Evolutionary conservation across 1,140 invertebrate species (phyloP).

Genomic region (Chymomyza costata): DNA sequence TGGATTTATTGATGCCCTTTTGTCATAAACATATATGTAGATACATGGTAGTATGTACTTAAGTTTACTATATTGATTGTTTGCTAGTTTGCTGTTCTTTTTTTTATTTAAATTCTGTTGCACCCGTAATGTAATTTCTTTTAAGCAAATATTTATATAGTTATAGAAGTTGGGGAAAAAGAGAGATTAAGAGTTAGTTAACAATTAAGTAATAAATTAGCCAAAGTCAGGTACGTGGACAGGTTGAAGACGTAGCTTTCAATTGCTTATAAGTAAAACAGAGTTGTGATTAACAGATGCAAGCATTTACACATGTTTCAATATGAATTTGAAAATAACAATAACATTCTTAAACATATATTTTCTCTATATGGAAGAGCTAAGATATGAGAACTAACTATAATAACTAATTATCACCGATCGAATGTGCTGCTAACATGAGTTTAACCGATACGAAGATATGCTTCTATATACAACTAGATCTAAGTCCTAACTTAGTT

Average conservation of each 20-base stretch:
- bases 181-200: conserved; percentile 7
- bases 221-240: conserved; percentile 59
- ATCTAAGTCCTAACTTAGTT: conserved; percentile 22
- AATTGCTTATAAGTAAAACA: conserved; percentile 4
- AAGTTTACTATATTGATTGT: conserved; percentile 12
- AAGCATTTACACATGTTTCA: too few species aligned
- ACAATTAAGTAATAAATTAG: too few species aligned
- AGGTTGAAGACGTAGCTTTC: conserved; percentile 63
- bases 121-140: conserved; percentile 32
- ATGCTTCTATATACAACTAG: conserved; percentile 9
- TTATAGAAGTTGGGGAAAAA: not conserved
- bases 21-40: too few species aligned
- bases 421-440: conserved; percentile 38
- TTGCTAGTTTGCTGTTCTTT: not conserved
- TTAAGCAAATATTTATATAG: not conserved
- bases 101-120: conserved; percentile 33
- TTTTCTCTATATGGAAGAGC: conserved; percentile 56
- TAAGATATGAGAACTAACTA: conserved; percentile 57
- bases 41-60: too few species aligned
- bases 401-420: conserved; percentile 47
- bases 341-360: conserved; percentile 10
- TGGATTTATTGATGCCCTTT: conserved; percentile 20
- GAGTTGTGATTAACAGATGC: too few species aligned
- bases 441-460: conserved; percentile 14
- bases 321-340: conserved; percentile 7